Base-by-base conservation (phyloP, 2,113 vertebrate species). In the Onychorhynchus coronatus region DNA sequence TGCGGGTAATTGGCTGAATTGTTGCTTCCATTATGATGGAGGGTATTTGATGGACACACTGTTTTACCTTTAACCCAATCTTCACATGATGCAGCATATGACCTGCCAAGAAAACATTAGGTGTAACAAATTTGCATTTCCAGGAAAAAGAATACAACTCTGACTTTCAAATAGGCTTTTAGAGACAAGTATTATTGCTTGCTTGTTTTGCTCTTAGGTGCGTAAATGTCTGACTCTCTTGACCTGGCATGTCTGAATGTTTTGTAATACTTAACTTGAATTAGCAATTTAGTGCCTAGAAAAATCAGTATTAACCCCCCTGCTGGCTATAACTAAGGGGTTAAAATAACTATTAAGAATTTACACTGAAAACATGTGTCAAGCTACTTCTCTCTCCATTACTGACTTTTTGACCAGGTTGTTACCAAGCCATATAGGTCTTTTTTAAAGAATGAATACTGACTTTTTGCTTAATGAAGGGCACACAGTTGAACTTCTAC, bases 1-100 rank as follows among this genome's bases (percentile, higher is more conserved):
- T 99, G 92, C 99, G 98, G 27, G 99, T 99, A 97, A 99, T 99
- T 95, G 99, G 99, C 93, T 99, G 99, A 95, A 99, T 99, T 5
- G 96, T 98, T 50, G 99, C 99, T 97, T 99, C 99, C 99, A 99
- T 99, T 24, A 97, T 83, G 92, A 99, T 97, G 18, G 99, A 98
- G 62, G 99, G 99, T 92, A 99, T 99, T 98, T 99, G 99, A 95
- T 99, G 99, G 90, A 98, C 99, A 53, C 99, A 99, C 47, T 99
- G 99, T 70, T 99, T 99, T 97, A 99, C 99, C 95, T 99, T 98
- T 83, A 99, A 89, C 41, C 99, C 99, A 47, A 99, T 98, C 96
- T 99, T 99, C 96, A 99, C 99, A 91, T 99, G 99, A 97, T 99
- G 99, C 90, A 99, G 97, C 98, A 99, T 99, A 98, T 99, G 99